These are phyloP conservation scores for Leptobrachium ailaonicum DNA, from an alignment of 2,113 vertebrate genomes.

Conservation along the genomic window DNA sequence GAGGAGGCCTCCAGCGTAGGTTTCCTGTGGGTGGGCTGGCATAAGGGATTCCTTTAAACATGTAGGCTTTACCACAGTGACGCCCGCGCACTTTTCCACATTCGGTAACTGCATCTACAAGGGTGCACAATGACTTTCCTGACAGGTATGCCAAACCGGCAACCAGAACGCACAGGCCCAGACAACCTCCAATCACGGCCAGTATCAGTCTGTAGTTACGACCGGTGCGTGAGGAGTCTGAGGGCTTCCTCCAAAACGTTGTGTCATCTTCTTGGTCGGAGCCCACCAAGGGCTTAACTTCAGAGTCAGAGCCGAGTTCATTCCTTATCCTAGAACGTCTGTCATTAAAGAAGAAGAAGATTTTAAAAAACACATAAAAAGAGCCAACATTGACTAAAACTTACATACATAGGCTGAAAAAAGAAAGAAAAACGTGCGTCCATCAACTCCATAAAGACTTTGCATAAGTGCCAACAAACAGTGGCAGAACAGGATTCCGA, in stretches of 20 bases:
- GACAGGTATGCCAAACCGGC: constrained; percentile 69
- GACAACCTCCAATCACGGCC: constrained; percentile 58
- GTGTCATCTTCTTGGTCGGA: constrained; percentile 56
- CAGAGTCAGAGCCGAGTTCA: background rate
- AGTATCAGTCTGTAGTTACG: constrained; percentile 64
- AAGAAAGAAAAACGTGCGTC: background rate
- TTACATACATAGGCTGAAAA: background rate
- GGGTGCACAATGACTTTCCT: constrained; percentile 58
- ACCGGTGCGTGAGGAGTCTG: constrained; percentile 65
- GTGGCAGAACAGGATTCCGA: too few species aligned
- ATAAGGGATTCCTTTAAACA: constrained; percentile 72
- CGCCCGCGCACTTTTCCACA: constrained; percentile 59
- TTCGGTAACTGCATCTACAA: constrained; percentile 55
- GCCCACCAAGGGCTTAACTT: constrained; percentile 17
- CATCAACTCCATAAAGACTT: too few species aligned
- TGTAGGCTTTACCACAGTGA: constrained; percentile 60
- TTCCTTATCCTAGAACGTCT: background rate
- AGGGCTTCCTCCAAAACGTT: constrained; percentile 55
- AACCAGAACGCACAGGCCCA: constrained; percentile 61
- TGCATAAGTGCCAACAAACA: too few species aligned
- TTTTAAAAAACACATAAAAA: too few species aligned
- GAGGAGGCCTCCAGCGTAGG: constrained; percentile 68
- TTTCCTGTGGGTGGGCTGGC: constrained; percentile 62
- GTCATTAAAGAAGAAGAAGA: background rate
- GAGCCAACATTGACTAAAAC: background rate